Conservation (phyloP, 2,888 invertebrate genomes). For the Eupithecia insigniata region DNA sequence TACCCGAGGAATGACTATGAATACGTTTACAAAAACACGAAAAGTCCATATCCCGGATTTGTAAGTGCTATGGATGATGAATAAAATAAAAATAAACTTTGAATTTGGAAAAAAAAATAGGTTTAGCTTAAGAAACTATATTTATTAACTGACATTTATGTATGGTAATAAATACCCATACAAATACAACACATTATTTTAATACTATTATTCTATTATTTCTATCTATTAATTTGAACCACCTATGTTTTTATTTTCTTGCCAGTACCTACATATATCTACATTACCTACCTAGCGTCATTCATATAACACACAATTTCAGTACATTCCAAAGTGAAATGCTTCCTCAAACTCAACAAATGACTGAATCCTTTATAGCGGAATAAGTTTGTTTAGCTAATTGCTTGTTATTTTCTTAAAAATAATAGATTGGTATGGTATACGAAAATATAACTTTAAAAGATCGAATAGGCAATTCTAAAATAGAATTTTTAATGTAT, state of each 20-base stretch:
- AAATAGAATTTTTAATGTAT: neutral
- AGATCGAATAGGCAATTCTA: neutral
- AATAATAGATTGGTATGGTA: neutral
- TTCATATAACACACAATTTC: neutral
- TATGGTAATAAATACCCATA: constrained; percentile 22
- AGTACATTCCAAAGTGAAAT: neutral
- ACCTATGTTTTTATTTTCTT: neutral
- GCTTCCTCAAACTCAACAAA: neutral
- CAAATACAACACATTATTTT: constrained; percentile 17
- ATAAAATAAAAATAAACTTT: neutral
- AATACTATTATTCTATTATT: no score
- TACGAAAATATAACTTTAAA: neutral
- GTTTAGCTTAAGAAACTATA: constrained; percentile 17
- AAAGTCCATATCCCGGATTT: constrained; percentile 51
- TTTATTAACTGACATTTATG: constrained; percentile 28
- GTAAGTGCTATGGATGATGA: constrained; percentile 55
- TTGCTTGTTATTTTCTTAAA: neutral
- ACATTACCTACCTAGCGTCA: neutral
- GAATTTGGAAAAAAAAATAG: constrained; percentile 29
- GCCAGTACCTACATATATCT: neutral
- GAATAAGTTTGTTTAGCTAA: neutral
- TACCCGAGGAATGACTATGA: constrained; percentile 50
- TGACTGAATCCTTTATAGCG: neutral
- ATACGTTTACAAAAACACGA: constrained; percentile 53
- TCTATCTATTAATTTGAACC: constrained; percentile 7